phyloP scores from a whole-genome alignment of 1,140 invertebrate species.

The Leptoteleia sp. region DNA sequence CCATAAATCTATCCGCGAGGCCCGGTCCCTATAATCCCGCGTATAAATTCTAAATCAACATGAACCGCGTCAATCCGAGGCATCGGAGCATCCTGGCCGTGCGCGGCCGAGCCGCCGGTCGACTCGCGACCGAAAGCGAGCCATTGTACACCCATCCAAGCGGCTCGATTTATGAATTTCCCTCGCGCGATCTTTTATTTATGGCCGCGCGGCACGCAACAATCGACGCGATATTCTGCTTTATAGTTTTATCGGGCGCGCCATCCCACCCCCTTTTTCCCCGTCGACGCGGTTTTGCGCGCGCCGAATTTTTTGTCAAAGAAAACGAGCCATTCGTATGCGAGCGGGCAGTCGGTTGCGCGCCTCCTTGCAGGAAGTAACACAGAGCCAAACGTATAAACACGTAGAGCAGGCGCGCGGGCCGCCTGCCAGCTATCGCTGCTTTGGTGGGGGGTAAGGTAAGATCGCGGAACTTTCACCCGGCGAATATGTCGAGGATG shows the following conservation, averaged over 20 bases:
- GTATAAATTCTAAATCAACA: background rate
- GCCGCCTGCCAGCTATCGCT: slow-evolving; percentile 7
- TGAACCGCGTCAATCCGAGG: background rate
- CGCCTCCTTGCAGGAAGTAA: slow-evolving; percentile 39
- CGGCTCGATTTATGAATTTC: slow-evolving; percentile 28
- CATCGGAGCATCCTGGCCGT: too few relatives aligned
- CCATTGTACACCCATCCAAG: slow-evolving; percentile 8
- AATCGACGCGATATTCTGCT: slow-evolving; percentile 21
- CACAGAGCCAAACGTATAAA: slow-evolving; percentile 37
- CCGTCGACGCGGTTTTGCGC: slow-evolving; percentile 18
- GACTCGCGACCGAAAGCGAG: background rate
- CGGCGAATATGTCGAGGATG: slow-evolving; percentile 65
- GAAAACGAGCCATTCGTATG: slow-evolving; percentile 53
- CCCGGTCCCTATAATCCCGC: too few relatives aligned
- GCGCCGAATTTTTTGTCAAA: slow-evolving; percentile 23
- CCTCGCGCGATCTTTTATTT: slow-evolving; percentile 39
- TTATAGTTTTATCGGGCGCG: slow-evolving; percentile 27
- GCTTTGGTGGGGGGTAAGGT: slow-evolving; percentile 15
- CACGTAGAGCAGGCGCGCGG: slow-evolving; percentile 21
- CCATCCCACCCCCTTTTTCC: too few relatives aligned
- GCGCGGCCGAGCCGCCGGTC: background rate
- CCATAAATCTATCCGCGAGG: background rate
- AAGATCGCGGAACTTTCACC: slow-evolving; percentile 68
- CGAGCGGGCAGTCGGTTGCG: slow-evolving; percentile 15
- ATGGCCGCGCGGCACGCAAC: slow-evolving; percentile 28